Evolutionary conservation across 2,888 invertebrate genomes (phyloP).

Genomic region (Eustalomyia histrio): DNA sequence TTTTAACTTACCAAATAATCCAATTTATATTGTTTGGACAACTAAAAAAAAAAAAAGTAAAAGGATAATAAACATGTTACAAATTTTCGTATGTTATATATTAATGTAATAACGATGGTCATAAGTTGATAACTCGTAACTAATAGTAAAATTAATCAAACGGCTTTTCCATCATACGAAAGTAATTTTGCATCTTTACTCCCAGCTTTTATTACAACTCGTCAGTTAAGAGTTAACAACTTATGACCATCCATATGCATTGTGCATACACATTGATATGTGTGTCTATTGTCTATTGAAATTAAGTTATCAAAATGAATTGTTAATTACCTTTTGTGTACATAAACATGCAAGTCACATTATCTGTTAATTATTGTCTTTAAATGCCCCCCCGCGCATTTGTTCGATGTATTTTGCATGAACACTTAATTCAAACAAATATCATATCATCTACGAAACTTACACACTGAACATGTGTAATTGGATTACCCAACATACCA

Average conservation of each 20-base stretch:
- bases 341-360: constrained; percentile 12
- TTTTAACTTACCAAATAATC: constrained; percentile 71
- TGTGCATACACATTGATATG: neutral
- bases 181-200: no score
- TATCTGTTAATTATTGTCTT: constrained; percentile 17
- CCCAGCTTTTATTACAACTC: no score
- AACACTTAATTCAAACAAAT: neutral
- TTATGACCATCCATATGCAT: no score
- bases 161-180: no score
- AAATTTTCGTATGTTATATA: neutral
- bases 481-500: constrained; percentile 35
- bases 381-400: neutral
- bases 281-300: neutral
- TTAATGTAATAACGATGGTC: neutral
- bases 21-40: constrained; percentile 67
- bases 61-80: constrained; percentile 27
- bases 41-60: constrained; percentile 65
- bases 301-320: constrained; percentile 45
- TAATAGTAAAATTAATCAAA: no score
- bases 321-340: constrained; percentile 52
- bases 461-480: constrained; percentile 10
- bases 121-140: no score
- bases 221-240: no score
- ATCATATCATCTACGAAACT: neutral
- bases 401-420: constrained; percentile 5